Conservation (phyloP, 2,888 invertebrate genomes). For the Diachrysia chrysitis region DNA sequence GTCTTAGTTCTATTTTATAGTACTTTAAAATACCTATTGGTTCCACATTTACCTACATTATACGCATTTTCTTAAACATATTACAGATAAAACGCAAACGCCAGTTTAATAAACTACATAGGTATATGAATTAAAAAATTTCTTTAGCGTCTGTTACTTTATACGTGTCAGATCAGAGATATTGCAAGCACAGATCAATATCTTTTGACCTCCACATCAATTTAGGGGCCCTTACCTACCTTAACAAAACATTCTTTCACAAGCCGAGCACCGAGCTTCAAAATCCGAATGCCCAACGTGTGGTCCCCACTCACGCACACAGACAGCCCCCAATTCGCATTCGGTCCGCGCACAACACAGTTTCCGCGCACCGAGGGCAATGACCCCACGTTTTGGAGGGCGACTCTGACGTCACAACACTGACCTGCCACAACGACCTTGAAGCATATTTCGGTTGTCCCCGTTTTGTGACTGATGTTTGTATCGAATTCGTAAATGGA, state of each 20-base stretch:
- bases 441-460: constrained; percentile 76
- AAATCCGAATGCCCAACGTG: constrained; percentile 35
- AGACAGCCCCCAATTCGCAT: constrained; percentile 85
- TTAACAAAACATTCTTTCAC: not conserved
- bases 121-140: no score
- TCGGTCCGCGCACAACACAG: constrained; percentile 86
- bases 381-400: constrained; percentile 86
- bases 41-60: no score
- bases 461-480: constrained; percentile 67
- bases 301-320: constrained; percentile 75
- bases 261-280: constrained; percentile 17
- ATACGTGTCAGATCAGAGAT: no score
- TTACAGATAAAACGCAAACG: no score
- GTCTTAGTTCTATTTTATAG: no score
- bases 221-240: not conserved
- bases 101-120: no score
- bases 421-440: constrained; percentile 87
- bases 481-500: constrained; percentile 44
- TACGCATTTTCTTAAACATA: no score
- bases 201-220: no score
- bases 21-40: no score
- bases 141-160: no score
- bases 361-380: constrained; percentile 86
- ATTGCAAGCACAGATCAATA: no score
- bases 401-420: constrained; percentile 85